Evolutionary conservation across 2,797 vertebrate species (phyloP).

Genomic region (Lepilemur ruficaudatus): DNA sequence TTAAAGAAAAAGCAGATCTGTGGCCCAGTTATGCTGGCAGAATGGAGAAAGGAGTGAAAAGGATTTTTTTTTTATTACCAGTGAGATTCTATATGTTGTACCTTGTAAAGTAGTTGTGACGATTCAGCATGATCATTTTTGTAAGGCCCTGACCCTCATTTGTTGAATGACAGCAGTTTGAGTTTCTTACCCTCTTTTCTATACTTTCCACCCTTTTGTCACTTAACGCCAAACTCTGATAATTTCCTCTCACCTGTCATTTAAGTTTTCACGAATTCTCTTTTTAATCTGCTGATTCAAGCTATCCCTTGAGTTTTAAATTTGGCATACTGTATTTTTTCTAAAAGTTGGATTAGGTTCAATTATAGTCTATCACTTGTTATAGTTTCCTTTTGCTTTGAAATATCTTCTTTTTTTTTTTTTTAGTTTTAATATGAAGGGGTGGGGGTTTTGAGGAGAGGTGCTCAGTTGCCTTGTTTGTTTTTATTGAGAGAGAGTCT

Average conservation of each 20-base stretch:
- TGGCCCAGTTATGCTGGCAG: neutral
- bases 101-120: constrained; percentile 6
- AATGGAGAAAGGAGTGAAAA: neutral
- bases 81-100: neutral
- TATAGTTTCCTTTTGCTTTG: constrained; percentile 16
- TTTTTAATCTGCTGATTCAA: neutral
- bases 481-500: no score
- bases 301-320: neutral
- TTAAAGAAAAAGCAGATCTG: neutral
- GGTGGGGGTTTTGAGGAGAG: no score
- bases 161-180: neutral
- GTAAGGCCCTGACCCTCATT: neutral
- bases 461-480: no score
- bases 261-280: constrained; percentile 10
- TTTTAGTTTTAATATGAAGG: no score
- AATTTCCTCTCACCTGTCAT: neutral
- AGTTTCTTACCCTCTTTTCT: neutral
- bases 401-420: neutral
- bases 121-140: neutral
- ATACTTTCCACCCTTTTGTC: neutral
- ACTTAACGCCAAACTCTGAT: neutral
- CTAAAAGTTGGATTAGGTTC: constrained; percentile 9
- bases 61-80: neutral
- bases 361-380: neutral
- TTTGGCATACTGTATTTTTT: neutral